These are phyloP conservation scores for Halcyon badia DNA, from an alignment of 2,797 vertebrate genomes.

Conservation along the genomic window DNA sequence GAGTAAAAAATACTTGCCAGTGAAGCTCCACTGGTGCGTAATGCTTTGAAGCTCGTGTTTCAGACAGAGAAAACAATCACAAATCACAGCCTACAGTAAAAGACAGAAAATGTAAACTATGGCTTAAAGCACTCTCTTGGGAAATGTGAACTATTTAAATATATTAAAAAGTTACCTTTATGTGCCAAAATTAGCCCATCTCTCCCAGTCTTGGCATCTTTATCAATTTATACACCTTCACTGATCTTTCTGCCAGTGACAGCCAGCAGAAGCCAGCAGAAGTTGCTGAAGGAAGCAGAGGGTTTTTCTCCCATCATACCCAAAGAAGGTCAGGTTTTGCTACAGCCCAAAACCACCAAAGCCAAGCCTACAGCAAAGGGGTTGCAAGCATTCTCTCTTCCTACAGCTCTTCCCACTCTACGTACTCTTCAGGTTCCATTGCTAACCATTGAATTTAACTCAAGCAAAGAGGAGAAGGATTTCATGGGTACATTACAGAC, in stretches of 20 bases:
- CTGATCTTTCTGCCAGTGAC: background rate
- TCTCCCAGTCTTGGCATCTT: background rate
- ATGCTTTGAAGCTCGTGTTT: constrained; percentile 12
- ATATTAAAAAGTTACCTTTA: background rate
- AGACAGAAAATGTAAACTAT: background rate
- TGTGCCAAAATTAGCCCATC: background rate
- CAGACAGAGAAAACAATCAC: constrained; percentile 23
- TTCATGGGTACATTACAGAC: background rate
- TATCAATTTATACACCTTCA: background rate
- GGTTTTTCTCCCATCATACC: background rate
- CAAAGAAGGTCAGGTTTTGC: background rate
- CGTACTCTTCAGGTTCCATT: background rate
- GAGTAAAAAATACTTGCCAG: background rate
- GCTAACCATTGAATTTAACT: background rate
- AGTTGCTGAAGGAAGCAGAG: background rate
- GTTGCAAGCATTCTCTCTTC: background rate
- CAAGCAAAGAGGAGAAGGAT: background rate
- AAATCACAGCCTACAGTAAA: constrained; percentile 18
- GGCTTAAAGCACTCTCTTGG: background rate
- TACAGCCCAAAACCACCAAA: background rate
- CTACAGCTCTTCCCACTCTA: background rate
- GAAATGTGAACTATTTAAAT: background rate
- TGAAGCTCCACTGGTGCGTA: background rate
- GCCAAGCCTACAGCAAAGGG: background rate
- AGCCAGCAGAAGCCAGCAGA: background rate